A percentile compares a stretch with the other conserved stretches of the same genome.
Conservation (phyloP, 2,888 invertebrate genomes). For the Mayetiola destructor region DNA sequence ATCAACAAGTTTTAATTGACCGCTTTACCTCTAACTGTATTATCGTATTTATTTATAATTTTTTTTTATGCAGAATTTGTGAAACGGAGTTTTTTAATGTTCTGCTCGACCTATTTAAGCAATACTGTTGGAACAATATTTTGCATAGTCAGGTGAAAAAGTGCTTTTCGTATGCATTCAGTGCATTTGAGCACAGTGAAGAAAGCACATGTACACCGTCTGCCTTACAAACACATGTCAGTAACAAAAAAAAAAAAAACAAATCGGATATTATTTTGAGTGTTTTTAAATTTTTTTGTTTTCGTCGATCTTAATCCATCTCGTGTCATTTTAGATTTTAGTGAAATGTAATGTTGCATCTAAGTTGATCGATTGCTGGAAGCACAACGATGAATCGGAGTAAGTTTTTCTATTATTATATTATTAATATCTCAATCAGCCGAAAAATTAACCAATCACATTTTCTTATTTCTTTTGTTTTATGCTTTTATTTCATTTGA, state of each 20-base stretch:
- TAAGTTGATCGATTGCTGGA: slow-evolving; percentile 67
- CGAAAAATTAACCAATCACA: background rate
- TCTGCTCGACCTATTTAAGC: slow-evolving; percentile 75
- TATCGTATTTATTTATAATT: background rate
- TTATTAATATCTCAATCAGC: background rate
- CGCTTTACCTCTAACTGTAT: too few relatives aligned
- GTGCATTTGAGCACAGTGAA: slow-evolving; percentile 27
- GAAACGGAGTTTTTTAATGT: slow-evolving; percentile 43
- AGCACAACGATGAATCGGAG: slow-evolving; percentile 62
- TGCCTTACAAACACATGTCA: slow-evolving; percentile 43
- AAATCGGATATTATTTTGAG: too few relatives aligned
- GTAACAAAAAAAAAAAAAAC: slow-evolving; percentile 21
- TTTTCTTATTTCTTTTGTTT: background rate
- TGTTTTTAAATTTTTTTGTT: slow-evolving; percentile 17
- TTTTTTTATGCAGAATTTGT: slow-evolving; percentile 26
- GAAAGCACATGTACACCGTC: slow-evolving; percentile 26
- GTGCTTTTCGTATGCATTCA: slow-evolving; percentile 58
- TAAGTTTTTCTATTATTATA: slow-evolving; percentile 37
- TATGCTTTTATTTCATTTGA: background rate
- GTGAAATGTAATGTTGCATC: slow-evolving; percentile 64
- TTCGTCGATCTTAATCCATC: slow-evolving; percentile 23
- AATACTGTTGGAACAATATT: slow-evolving; percentile 88
- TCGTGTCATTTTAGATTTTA: slow-evolving; percentile 57
- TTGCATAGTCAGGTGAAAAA: slow-evolving; percentile 80
- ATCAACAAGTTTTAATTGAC: too few relatives aligned